Base-by-base conservation (phyloP, 2,797 vertebrate species). In the Labeo calbasu region DNA sequence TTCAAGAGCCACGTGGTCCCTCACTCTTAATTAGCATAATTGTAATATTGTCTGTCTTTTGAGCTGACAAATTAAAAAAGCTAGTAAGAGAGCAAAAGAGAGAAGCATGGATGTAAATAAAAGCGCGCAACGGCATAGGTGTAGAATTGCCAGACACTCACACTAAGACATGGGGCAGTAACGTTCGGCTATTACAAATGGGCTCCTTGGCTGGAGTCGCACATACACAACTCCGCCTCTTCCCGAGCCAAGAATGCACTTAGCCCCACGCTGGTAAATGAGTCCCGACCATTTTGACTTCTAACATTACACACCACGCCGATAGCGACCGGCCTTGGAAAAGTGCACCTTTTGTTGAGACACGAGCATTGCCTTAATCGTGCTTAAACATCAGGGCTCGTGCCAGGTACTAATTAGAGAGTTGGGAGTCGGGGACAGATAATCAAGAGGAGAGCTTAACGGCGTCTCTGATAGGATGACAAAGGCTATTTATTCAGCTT, bases 201-300 rank as follows among this genome's bases (percentile, higher is more conserved):
- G 95, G 94, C 95, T 97, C 96, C 95, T 94, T 97, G 96, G 96
- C 96, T 96, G 96, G 94, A 95, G 94, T 78, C 93, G 92, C 94
- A 92, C 93, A 96, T 79, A 97, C 93, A 91, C 92, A 92, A 89
- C 90, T 91, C 87, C 89, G 95, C 95, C 95, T 94, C 94, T 95
- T 94, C 93, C 94, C 55, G 90, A 98, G 96, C 96, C 97, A 98
- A 98, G 96, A 98, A 98, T 96, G 96, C 96, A 99, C 96, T 98
- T 97, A 98, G 94, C 94, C 95, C 92, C 94, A 95, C 91, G 57
- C 94, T 93, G 95, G 96, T 94, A 97, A 97, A 97, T 97, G 96
- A 98, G 97, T 96, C 95, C 95, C 95, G 93, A 93, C 94, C 96
- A 92, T 95, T 95, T 96, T 95, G 94, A 95, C 95, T 96, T 93